These are phyloP conservation scores for Polymixis lichenea DNA, from an alignment of 2,888 invertebrate genomes.

Conservation along the genomic window DNA sequence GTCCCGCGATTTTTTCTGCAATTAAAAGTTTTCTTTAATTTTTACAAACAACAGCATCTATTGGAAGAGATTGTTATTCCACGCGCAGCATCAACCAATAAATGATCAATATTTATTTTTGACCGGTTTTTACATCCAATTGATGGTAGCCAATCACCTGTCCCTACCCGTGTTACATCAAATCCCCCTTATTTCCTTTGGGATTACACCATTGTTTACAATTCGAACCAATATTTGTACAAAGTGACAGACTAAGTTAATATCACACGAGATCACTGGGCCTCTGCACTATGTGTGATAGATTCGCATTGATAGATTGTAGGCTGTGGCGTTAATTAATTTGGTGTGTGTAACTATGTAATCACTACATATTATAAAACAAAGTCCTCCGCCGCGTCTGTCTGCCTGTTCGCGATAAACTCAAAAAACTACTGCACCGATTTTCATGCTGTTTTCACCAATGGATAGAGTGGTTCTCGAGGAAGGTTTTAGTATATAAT, in stretches of 20 bases:
- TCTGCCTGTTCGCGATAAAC: too few relatives aligned
- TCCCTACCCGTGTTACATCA: conserved; percentile 68
- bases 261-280: conserved; percentile 20
- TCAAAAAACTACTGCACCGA: too few relatives aligned
- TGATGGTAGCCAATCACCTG: conserved; percentile 73
- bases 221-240: conserved; percentile 64
- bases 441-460: too few relatives aligned
- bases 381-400: too few relatives aligned
- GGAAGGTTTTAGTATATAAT: too few relatives aligned
- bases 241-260: conserved; percentile 53
- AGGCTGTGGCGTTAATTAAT: conserved; percentile 63
- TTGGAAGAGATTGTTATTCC: conserved; percentile 37
- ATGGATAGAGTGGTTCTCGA: too few relatives aligned
- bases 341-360: conserved; percentile 46
- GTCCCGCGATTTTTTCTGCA: too few relatives aligned
- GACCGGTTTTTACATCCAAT: conserved; percentile 65
- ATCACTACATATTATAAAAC: too few relatives aligned
- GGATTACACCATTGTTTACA: conserved; percentile 72
- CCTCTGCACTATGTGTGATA: conserved; percentile 26
- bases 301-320: conserved; percentile 8
- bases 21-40: too few relatives aligned
- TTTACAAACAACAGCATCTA: not conserved
- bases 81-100: conserved; percentile 28
- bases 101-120: conserved; percentile 52
- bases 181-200: conserved; percentile 80